Percentiles rank a stretch among this genome's conserved stretches.
Conservation (phyloP, 2,888 invertebrate genomes). For the Pterobdella sp. region DNA sequence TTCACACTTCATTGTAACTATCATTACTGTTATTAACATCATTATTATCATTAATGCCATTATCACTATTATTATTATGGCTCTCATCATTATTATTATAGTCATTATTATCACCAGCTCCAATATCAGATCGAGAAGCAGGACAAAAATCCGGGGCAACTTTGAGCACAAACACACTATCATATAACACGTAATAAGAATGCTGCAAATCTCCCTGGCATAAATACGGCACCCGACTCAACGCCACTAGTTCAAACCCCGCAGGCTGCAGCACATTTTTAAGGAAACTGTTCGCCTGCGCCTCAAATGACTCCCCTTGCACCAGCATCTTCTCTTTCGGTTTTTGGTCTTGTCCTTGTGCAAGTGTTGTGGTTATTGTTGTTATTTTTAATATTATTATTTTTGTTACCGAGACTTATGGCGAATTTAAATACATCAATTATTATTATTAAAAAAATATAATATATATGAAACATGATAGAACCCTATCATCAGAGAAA, state of each 20-base stretch:
- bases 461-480: not conserved
- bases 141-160: no score
- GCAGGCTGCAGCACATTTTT: constrained; percentile 59
- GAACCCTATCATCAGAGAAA: not conserved
- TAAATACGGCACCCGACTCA: constrained; percentile 86
- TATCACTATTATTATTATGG: no score
- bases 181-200: constrained; percentile 73
- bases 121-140: no score
- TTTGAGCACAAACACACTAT: constrained; percentile 69
- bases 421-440: not conserved
- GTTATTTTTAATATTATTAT: no score
- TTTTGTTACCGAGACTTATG: no score
- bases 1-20: no score
- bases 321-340: constrained; percentile 49
- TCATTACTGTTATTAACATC: no score
- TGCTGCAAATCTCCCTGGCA: constrained; percentile 88
- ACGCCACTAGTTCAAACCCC: constrained; percentile 69
- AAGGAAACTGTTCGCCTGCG: constrained; percentile 70
- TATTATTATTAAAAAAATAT: constrained; percentile 9
- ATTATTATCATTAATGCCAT: no score
- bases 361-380: not conserved
- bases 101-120: no score
- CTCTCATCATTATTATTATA: no score
- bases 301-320: constrained; percentile 51
- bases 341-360: constrained; percentile 47